These are phyloP conservation scores for Pteronura brasiliensis DNA, from an alignment of 2,113 vertebrate genomes.

Conservation along the genomic window DNA sequence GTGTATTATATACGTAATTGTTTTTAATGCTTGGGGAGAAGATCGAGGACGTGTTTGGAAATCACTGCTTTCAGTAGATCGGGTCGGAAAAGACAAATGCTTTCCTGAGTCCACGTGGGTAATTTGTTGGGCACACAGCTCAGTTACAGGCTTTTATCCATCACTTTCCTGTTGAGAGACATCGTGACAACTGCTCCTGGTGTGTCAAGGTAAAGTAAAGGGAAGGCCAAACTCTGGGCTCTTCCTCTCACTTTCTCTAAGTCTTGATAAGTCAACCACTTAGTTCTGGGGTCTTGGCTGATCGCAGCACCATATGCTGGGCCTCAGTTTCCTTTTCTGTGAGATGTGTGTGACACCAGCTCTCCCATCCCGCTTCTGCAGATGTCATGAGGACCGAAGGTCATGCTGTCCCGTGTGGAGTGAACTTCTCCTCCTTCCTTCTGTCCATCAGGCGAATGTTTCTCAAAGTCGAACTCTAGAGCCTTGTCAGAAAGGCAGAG, in stretches of 20 bases:
- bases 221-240: background rate
- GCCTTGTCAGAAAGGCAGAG: background rate
- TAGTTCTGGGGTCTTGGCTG: background rate
- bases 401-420: fast-evolving
- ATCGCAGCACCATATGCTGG: fast-evolving
- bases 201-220: background rate
- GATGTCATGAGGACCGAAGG: fast-evolving
- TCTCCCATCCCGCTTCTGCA: background rate
- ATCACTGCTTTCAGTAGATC: background rate
- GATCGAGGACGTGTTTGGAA: background rate
- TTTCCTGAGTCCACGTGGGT: background rate
- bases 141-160: background rate
- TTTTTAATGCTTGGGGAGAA: background rate
- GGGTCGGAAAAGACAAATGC: background rate
- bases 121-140: background rate
- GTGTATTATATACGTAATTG: background rate
- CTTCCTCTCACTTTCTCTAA: no score
- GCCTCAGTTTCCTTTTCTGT: background rate
- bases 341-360: fast-evolving
- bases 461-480: background rate
- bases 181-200: no score
- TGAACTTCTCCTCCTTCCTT: background rate
- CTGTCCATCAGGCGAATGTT: background rate
- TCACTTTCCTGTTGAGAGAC: background rate
- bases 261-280: background rate